Base-by-base conservation (phyloP, 2,888 invertebrate species). In the Hanleya hanleyi region DNA sequence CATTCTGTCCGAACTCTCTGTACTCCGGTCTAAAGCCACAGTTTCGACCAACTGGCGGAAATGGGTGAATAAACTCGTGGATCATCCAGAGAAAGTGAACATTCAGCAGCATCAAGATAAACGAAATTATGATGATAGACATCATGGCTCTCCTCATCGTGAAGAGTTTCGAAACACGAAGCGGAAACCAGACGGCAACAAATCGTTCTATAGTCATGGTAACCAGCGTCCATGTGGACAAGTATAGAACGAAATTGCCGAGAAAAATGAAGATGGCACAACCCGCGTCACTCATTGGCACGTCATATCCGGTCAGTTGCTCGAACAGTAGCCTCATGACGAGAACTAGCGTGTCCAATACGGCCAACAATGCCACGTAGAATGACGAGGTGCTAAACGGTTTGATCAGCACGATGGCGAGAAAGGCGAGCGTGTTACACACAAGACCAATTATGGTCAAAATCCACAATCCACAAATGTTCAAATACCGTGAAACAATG, bases 141-240 rank as follows among this genome's bases (percentile, higher is more conserved):
- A 57, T 29, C 29, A 15, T 22, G 32, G 57, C 57, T 29, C 64
- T 35, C 37, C 36, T 64, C 2, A 64, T 9, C 15, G 64, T 64
- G 37, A 35, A 37, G 3, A 64, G 29, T 64, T 64, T 36, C 12
- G 64, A 18, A 12, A 64, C 64, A n/a, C 37, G 35, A 37, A 64
- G 37, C 1, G 64, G 64, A n/a, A 64, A 64, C 64, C 64, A 64
- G 12, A 64, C 37, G 5, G 64, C 64, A 7, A 64, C 35, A 64
- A 64, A 64, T 18, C 64, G 15, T 33, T 64, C 64, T 36, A 64
- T 64, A 35, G 64, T 64, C 64, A 64, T 64, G n/a, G 64, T 36
- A 18, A 33, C 64, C n/a, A 64, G n/a, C 15, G 37, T 64, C 64
- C 64, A 64, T 15, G 37, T 64, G n/a, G 64, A 35, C 6, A 64